A percentile compares a stretch with the other conserved stretches of the same genome.
These are phyloP conservation scores for Podiceps cristatus DNA, from an alignment of 2,113 vertebrate genomes.

Conservation along the genomic window DNA sequence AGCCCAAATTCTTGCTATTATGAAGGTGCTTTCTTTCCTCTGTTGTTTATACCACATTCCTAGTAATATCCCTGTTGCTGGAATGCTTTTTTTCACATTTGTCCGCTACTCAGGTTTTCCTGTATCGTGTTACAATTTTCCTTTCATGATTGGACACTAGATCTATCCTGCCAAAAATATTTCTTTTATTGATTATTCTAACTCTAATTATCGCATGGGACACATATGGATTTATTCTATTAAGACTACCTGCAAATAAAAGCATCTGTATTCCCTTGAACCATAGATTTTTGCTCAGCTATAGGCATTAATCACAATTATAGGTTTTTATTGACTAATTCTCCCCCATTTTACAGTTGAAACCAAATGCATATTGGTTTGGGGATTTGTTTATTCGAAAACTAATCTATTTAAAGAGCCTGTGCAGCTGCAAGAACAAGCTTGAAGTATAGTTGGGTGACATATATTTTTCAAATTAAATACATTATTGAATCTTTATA, in stretches of 20 bases:
- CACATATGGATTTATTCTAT: conserved; percentile 2
- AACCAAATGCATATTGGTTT: background rate
- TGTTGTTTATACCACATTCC: background rate
- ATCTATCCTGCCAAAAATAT: background rate
- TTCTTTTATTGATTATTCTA: background rate
- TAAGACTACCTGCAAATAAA: background rate
- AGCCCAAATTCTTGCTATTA: background rate
- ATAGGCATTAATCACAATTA: conserved; percentile 30
- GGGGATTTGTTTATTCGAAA: background rate
- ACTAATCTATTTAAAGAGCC: background rate
- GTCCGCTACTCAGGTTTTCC: background rate
- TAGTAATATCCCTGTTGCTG: background rate
- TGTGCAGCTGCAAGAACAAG: background rate
- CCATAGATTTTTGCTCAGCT: background rate
- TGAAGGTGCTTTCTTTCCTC: background rate
- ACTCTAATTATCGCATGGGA: background rate
- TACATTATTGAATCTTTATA: background rate
- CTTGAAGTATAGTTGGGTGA: background rate
- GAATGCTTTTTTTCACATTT: background rate
- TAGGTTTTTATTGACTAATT: conserved; percentile 1
- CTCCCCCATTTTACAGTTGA: background rate
- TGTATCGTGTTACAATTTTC: background rate
- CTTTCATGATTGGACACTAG: background rate
- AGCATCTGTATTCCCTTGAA: background rate
- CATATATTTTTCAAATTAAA: conserved; percentile 10